These are phyloP conservation scores for Sarcophaga carnaria DNA, from an alignment of 2,888 invertebrate species.

Conservation along the genomic window DNA sequence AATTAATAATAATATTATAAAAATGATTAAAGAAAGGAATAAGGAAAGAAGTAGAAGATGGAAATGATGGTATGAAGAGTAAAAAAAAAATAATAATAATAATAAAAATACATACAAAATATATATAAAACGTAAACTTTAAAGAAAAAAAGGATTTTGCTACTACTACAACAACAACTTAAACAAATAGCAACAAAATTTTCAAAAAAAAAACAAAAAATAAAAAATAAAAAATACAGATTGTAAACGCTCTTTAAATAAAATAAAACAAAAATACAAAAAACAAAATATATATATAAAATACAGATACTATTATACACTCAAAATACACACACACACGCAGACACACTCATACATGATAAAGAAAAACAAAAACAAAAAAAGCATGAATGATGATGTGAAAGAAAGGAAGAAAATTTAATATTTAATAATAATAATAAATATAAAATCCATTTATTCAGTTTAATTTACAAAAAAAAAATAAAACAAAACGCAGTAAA, in stretches of 20 bases:
- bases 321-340: slow-evolving; percentile 43
- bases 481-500: slow-evolving; percentile 64
- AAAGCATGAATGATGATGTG: slow-evolving; percentile 58
- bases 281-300: slow-evolving; percentile 70
- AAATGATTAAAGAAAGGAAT: slow-evolving; percentile 67
- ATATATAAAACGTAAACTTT: slow-evolving; percentile 40
- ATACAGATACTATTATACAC: slow-evolving; percentile 65
- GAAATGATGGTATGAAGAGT: slow-evolving; percentile 74
- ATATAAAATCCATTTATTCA: slow-evolving; percentile 67
- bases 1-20: slow-evolving; percentile 71
- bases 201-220: slow-evolving; percentile 34
- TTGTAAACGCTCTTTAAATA: slow-evolving; percentile 74
- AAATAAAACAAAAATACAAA: slow-evolving; percentile 71
- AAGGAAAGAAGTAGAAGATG: slow-evolving; percentile 75
- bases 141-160: slow-evolving; percentile 70
- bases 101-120: slow-evolving; percentile 71
- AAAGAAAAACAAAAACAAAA: slow-evolving; percentile 44
- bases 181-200: slow-evolving; percentile 64
- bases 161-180: slow-evolving; percentile 75
- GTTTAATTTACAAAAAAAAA: slow-evolving; percentile 69
- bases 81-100: slow-evolving; percentile 70
- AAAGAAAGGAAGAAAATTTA: slow-evolving; percentile 55
- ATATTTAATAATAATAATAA: slow-evolving; percentile 66
- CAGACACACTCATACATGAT: slow-evolving; percentile 52
- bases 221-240: slow-evolving; percentile 71